These are phyloP conservation scores for Escarpia spicata DNA, from an alignment of 2,888 invertebrate species.

Conservation along the genomic window DNA sequence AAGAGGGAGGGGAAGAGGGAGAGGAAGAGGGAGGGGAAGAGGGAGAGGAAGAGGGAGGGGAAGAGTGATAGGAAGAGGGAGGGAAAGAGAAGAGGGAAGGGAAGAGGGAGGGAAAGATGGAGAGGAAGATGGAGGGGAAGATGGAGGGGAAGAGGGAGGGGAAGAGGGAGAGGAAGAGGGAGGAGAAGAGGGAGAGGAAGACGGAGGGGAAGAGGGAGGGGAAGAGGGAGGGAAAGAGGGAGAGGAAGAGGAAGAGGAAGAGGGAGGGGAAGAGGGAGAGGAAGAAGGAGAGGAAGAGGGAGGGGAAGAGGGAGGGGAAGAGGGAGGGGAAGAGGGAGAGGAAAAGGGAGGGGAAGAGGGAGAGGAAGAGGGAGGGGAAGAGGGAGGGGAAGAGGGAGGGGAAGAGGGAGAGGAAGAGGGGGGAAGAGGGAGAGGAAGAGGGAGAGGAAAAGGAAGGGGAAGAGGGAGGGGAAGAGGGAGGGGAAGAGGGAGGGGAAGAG, in stretches of 20 bases:
- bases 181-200: too few species aligned
- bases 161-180: too few species aligned
- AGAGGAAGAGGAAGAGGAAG: neutral
- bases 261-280: neutral
- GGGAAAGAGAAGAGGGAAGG: neutral
- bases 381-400: slow-evolving; percentile 8
- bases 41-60: neutral
- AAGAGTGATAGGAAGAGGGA: neutral
- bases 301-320: neutral
- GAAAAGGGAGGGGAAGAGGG: neutral
- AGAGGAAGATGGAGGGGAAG: neutral
- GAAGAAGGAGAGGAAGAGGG: neutral
- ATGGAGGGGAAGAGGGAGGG: neutral
- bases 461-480: neutral
- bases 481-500: neutral
- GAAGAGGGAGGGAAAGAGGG: neutral
- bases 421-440: neutral
- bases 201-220: neutral
- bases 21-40: neutral
- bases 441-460: neutral
- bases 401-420: slow-evolving; percentile 13
- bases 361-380: neutral
- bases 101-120: neutral
- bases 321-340: slow-evolving; percentile 18
- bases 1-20: too few species aligned